Conservation (phyloP, 2,113 vertebrate genomes). For the Fukomys damarensis region DNA sequence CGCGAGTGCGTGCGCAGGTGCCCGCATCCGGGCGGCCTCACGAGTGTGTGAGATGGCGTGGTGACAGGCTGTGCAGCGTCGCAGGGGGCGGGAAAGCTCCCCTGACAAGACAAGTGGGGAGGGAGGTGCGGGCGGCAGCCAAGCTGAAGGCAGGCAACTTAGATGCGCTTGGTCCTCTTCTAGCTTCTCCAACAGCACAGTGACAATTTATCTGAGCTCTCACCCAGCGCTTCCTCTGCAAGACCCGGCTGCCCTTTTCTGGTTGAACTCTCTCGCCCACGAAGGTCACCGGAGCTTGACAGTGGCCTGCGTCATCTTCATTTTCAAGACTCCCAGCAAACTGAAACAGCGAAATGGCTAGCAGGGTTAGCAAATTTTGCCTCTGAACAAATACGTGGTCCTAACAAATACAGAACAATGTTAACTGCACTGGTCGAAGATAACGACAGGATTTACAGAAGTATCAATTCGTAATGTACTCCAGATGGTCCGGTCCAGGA, state of each 20-base stretch:
- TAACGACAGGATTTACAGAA: constrained; percentile 57
- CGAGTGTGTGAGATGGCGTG: background rate
- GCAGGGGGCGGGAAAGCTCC: background rate
- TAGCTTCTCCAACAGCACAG: background rate
- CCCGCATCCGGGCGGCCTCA: background rate
- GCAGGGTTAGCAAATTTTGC: background rate
- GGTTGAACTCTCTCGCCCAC: background rate
- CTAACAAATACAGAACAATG: background rate
- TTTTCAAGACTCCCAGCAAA: background rate
- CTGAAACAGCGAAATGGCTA: background rate
- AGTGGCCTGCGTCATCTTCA: background rate
- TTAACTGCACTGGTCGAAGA: constrained; percentile 48
- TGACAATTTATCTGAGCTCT: background rate
- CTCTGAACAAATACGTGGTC: background rate
- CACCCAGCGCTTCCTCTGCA: background rate
- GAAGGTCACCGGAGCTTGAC: background rate
- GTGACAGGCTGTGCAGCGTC: constrained; percentile 19
- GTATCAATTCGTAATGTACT: constrained; percentile 43
- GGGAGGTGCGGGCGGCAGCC: background rate
- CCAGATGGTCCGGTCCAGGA: constrained; percentile 1
- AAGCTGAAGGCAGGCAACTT: constrained; percentile 47
- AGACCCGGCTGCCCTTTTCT: background rate
- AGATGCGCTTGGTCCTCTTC: background rate
- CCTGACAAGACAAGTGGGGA: background rate
- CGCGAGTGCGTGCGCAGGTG: background rate